phyloP scores from a whole-genome alignment of 2,797 vertebrate genomes.

The Danio choprae region DNA sequence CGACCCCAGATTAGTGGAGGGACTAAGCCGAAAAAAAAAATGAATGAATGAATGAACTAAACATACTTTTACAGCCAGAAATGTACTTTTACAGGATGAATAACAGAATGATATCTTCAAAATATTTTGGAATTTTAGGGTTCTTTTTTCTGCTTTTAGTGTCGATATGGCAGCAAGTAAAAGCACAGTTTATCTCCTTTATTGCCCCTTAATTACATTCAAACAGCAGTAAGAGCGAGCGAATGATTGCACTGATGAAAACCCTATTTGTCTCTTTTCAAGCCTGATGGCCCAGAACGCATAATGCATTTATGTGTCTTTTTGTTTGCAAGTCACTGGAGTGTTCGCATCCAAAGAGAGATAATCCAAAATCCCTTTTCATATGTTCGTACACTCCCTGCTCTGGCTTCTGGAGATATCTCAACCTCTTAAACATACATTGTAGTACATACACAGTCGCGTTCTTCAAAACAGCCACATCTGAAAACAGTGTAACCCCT shows the following conservation, averaged over 20 bases:
- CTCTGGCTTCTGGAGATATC: slow-evolving; percentile 57
- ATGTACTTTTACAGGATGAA: too few relatives aligned
- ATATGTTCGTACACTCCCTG: slow-evolving; percentile 49
- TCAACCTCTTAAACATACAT: slow-evolving; percentile 52
- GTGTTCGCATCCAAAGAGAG: slow-evolving; percentile 50
- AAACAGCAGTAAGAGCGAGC: slow-evolving; percentile 56
- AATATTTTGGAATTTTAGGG: too few relatives aligned
- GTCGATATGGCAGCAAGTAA: too few relatives aligned
- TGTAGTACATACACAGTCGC: slow-evolving; percentile 36
- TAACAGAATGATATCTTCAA: too few relatives aligned
- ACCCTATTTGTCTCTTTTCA: slow-evolving; percentile 51
- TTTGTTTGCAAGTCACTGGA: slow-evolving; percentile 60
- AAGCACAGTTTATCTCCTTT: slow-evolving; percentile 37
- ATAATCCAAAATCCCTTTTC: slow-evolving; percentile 70
- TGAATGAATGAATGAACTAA: too few relatives aligned
- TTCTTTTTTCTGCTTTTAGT: too few relatives aligned
- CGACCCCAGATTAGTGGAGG: too few relatives aligned
- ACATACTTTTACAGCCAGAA: too few relatives aligned
- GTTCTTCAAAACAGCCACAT: slow-evolving; percentile 38
- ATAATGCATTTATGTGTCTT: slow-evolving; percentile 41
- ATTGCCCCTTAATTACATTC: slow-evolving; percentile 61
- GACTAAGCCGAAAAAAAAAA: too few relatives aligned
- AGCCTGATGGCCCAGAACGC: slow-evolving; percentile 37
- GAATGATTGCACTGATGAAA: slow-evolving; percentile 62
- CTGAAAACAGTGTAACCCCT: slow-evolving; percentile 18